Base-by-base conservation (phyloP, 2,888 invertebrate genomes). In the Ectropis crepuscularia region DNA sequence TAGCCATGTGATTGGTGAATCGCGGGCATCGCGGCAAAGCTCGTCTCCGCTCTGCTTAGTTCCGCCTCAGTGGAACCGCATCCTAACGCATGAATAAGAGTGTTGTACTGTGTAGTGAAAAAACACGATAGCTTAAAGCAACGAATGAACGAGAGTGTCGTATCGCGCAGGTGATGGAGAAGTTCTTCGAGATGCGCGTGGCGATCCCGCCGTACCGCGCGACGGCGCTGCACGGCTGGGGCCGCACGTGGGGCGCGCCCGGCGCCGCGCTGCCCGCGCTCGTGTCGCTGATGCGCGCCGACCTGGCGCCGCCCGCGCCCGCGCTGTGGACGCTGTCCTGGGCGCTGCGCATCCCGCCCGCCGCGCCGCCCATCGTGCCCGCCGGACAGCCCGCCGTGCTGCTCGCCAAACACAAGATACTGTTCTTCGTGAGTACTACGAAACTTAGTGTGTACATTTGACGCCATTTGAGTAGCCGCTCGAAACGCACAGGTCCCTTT, bases 191-290 rank as follows among this genome's bases (percentile, higher is more conserved):
- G 82, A 95, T 95, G 28, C 94, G 97, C 83, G 98, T 98, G 42
- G 97, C 96, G 7, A 95, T 96, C 12, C 97, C 98, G 5, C 98
- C 99, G 0, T 99, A 97, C 92, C 97, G 98, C 80, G 97, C 97
- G 4, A 97, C 97, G 77, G 96, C 97, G 6, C 93, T 99, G 76
- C 95, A 96, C 71, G 97, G 98, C 28, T 98, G 98, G 91, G 96
- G 96, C 63, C 95, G 96, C 65, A 95, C 98, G 85, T 92, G 98
- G 78, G 97, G 96, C 80, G 96, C 97, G 54, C 98, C 98, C 5
- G 94, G 95, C 37, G 96, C 96, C 72, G 97, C 98, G 61, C 94
- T 99, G 63, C 97, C 98, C 79, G 98, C 99, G 87, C 97, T 98
- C 81, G 96, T 98, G 74, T 97, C 98, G 86, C 96, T 98, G 61